phyloP scores from a whole-genome alignment of 2,797 vertebrate genomes.

The Leptodactylus fallax region DNA sequence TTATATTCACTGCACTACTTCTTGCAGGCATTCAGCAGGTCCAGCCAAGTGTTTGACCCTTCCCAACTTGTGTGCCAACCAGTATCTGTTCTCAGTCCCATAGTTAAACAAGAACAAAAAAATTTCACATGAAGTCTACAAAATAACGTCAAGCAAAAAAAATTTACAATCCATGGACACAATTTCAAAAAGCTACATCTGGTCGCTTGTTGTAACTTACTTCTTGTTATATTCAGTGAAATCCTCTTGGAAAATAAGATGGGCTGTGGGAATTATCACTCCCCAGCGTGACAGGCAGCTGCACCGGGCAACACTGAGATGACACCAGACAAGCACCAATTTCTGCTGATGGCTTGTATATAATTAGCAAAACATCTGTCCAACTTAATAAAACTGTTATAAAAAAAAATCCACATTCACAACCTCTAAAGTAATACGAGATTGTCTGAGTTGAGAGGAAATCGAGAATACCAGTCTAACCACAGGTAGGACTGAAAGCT shows the following conservation, averaged over 20 bases:
- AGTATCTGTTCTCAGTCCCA: neutral
- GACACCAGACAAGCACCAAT: conserved; percentile 65
- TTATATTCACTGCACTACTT: no score
- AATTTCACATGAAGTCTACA: neutral
- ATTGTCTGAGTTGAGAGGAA: conserved; percentile 44
- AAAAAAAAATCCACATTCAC: conserved; percentile 21
- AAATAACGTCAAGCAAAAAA: neutral
- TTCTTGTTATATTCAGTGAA: neutral
- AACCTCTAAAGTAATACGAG: conserved; percentile 47
- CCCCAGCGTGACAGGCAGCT: conserved; percentile 66
- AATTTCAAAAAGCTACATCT: neutral
- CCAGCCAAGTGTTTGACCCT: neutral
- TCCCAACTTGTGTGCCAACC: neutral
- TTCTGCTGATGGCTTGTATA: conserved; percentile 62
- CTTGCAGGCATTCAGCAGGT: no score
- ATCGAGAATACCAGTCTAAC: conserved; percentile 53
- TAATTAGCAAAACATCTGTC: conserved; percentile 66
- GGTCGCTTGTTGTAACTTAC: neutral
- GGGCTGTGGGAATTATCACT: conserved; percentile 31
- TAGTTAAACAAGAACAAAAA: neutral
- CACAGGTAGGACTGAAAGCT: conserved; percentile 26
- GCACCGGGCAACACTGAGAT: conserved; percentile 61
- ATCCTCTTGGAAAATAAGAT: conserved; percentile 36
- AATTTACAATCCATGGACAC: neutral
- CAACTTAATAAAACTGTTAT: conserved; percentile 54